Percentiles rank a stretch among this genome's conserved stretches.
These are phyloP conservation scores for Machimus atricapillus DNA, from an alignment of 2,888 invertebrate genomes.

Conservation along the genomic window DNA sequence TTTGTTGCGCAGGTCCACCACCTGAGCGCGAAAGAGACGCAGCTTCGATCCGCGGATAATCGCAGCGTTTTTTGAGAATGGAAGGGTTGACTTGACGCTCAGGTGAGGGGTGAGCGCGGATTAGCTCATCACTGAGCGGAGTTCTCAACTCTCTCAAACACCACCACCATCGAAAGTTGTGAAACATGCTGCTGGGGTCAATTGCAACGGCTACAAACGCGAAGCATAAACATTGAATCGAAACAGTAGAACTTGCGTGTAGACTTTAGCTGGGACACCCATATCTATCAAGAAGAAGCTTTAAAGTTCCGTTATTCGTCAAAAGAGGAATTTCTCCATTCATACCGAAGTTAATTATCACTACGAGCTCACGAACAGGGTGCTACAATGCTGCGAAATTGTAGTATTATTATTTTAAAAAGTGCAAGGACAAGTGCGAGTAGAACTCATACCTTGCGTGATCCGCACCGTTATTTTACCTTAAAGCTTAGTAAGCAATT, in stretches of 20 bases:
- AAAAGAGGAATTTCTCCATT: not conserved
- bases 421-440: too few relatives aligned
- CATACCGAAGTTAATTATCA: not conserved
- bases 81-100: not conserved
- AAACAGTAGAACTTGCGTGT: not conserved
- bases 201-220: not conserved
- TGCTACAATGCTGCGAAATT: not conserved
- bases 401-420: too few relatives aligned
- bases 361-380: not conserved
- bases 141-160: not conserved
- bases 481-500: too few relatives aligned
- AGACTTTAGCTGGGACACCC: not conserved
- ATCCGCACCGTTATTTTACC: too few relatives aligned
- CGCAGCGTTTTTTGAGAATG: not conserved
- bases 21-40: not conserved
- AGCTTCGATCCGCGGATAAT: not conserved
- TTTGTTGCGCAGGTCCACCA: constrained; percentile 31
- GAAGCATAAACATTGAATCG: not conserved
- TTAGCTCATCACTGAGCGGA: not conserved
- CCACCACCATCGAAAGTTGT: not conserved
- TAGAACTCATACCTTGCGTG: too few relatives aligned
- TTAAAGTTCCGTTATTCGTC: not conserved
- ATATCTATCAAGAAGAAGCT: not conserved
- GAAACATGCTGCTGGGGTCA: not conserved
- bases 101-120: not conserved